These are phyloP conservation scores for Tridacna gigas DNA, from an alignment of 2,888 invertebrate species.

Conservation along the genomic window DNA sequence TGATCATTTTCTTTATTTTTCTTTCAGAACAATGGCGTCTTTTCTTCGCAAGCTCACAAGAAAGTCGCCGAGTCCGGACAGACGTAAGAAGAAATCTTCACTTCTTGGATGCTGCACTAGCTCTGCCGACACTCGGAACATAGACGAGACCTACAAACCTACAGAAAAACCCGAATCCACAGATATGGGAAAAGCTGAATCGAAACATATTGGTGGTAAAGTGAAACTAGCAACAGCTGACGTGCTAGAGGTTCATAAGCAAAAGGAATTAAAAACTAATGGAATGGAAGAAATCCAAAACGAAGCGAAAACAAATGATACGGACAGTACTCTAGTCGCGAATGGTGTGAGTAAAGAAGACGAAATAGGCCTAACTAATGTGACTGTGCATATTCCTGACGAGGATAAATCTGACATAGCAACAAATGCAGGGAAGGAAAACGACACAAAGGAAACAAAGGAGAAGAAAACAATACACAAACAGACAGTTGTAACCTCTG, in stretches of 20 bases:
- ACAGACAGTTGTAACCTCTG: not conserved
- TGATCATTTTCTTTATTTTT: not conserved
- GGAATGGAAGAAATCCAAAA: not conserved
- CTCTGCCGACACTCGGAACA: conserved; percentile 26
- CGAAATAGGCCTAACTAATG: not conserved
- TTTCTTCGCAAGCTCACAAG: conserved; percentile 37
- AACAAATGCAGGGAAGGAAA: not conserved
- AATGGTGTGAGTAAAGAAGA: not conserved
- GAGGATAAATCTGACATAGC: not conserved
- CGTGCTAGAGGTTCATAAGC: not conserved
- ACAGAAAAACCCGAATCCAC: conserved; percentile 10
- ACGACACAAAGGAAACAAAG: not conserved
- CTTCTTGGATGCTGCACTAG: conserved; percentile 34
- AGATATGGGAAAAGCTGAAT: conserved; percentile 55
- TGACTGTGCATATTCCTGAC: not conserved
- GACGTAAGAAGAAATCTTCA: conserved; percentile 30
- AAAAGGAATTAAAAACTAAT: not conserved
- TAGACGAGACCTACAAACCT: conserved; percentile 34
- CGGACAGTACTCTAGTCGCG: too few species aligned
- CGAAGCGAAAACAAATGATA: not conserved
- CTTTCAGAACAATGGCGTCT: conserved; percentile 56
- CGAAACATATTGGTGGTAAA: conserved; percentile 29
- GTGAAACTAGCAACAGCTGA: conserved; percentile 33
- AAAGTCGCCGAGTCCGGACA: conserved; percentile 15
- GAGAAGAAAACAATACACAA: not conserved